A percentile compares a stretch with the other conserved stretches of the same genome.
Evolutionary conservation across 2,113 vertebrate genomes (phyloP).

Genomic region (Pygoscelis adeliae): DNA sequence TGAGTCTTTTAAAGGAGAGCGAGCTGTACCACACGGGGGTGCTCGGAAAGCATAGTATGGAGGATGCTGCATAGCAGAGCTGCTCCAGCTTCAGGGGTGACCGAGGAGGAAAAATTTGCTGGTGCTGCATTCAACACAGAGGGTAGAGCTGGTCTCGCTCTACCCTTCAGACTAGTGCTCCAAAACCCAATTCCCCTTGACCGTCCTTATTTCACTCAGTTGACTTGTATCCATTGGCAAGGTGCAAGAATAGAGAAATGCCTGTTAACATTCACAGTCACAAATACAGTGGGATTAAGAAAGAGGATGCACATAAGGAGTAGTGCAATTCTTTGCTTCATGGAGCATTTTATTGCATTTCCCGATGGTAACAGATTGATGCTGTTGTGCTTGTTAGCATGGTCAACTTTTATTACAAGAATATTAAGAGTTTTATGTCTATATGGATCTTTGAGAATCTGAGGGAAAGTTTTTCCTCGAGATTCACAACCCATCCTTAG

Average conservation of each 20-base stretch:
- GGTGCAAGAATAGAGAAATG: not conserved
- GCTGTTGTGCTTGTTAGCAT: not conserved
- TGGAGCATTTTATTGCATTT: slow-evolving; percentile 1
- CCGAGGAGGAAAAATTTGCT: not conserved
- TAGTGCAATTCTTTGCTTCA: not conserved
- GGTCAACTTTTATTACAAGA: not conserved
- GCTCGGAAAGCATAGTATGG: not conserved
- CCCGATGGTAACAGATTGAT: slow-evolving; percentile 2
- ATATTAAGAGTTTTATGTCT: not conserved
- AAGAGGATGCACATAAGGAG: not conserved
- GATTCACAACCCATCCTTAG: not conserved
- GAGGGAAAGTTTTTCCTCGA: not conserved
- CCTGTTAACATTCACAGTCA: not conserved
- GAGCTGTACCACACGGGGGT: not conserved
- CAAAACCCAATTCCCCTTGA: not conserved
- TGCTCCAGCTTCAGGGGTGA: not conserved
- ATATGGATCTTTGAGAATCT: not conserved
- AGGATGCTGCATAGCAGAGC: not conserved
- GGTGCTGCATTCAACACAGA: not conserved
- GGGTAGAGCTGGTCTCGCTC: not conserved
- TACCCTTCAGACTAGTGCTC: not conserved
- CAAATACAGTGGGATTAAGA: not conserved
- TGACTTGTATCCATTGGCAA: not conserved
- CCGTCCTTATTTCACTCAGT: not conserved
- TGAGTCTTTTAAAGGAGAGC: not conserved